Evolutionary conservation across 2,888 invertebrate genomes (phyloP).

Genomic region (Trichogramma dendrolimi): DNA sequence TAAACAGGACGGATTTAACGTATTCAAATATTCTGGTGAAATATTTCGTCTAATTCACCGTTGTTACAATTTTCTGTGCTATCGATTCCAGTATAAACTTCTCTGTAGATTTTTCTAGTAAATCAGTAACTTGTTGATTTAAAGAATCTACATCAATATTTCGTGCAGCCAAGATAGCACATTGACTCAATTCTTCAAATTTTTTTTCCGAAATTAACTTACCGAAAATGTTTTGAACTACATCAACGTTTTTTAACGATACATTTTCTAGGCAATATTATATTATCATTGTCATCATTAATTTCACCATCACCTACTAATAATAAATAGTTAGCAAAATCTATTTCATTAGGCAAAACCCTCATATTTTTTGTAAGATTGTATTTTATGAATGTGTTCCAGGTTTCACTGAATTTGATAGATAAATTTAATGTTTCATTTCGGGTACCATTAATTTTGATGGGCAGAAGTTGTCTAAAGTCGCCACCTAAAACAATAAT

Average conservation of each 20-base stretch:
- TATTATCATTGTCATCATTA: slow-evolving; percentile 5
- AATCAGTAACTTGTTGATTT: slow-evolving; percentile 18
- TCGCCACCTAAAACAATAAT: no score
- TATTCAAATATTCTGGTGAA: slow-evolving; percentile 19
- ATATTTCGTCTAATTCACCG: slow-evolving; percentile 10
- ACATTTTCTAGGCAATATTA: slow-evolving; percentile 15
- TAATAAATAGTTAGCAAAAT: slow-evolving; percentile 5
- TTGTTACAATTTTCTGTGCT: slow-evolving; percentile 10
- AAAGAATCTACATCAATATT: slow-evolving; percentile 28
- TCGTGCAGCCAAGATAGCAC: slow-evolving; percentile 22
- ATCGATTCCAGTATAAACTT: no score
- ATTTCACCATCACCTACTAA: background rate
- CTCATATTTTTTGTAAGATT: slow-evolving; percentile 1
- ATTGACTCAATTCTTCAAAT: slow-evolving; percentile 1
- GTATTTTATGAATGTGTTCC: background rate
- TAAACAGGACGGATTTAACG: no score
- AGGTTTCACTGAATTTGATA: slow-evolving; percentile 12
- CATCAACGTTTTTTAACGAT: slow-evolving; percentile 4
- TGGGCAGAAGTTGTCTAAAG: no score
- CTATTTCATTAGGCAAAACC: background rate
- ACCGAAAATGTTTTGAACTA: background rate
- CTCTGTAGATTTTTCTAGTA: slow-evolving; percentile 22
- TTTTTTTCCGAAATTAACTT: background rate
- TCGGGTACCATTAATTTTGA: slow-evolving; percentile 16
- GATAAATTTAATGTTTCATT: slow-evolving; percentile 21